A percentile compares a stretch with the other conserved stretches of the same genome.
These are phyloP conservation scores for Atethmia centrago DNA, from an alignment of 2,888 invertebrate genomes.

Conservation along the genomic window DNA sequence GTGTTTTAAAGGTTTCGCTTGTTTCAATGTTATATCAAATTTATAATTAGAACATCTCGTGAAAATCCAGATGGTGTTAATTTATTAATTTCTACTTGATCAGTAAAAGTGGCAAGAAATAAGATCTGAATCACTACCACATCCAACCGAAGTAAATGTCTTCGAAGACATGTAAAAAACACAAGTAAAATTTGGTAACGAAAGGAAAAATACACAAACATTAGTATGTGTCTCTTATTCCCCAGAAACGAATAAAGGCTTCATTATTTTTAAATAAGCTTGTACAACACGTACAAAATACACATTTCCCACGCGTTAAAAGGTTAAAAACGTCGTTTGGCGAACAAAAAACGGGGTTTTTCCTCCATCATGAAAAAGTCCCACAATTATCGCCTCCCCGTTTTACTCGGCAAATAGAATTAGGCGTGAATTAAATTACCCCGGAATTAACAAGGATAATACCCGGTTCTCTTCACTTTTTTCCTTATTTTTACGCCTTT, in stretches of 20 bases:
- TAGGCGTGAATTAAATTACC: constrained; percentile 90
- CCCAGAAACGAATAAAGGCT: constrained; percentile 47
- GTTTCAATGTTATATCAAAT: too few relatives aligned
- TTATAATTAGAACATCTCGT: not conserved
- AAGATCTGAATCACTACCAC: not conserved
- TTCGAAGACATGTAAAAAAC: not conserved
- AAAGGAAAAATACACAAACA: constrained; percentile 24
- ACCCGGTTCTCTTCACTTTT: constrained; percentile 82
- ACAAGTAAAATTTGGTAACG: constrained; percentile 12
- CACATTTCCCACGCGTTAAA: constrained; percentile 79
- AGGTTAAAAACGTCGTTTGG: constrained; percentile 73
- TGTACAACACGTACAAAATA: constrained; percentile 64
- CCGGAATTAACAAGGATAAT: constrained; percentile 90
- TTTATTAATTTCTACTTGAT: not conserved
- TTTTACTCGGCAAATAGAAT: constrained; percentile 89
- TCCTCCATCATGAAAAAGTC: constrained; percentile 83
- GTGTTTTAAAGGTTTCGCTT: constrained; percentile 5
- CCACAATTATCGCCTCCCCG: constrained; percentile 89
- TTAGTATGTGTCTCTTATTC: constrained; percentile 12
- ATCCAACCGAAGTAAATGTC: not conserved
- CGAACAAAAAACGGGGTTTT: constrained; percentile 77
- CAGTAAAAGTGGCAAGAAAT: not conserved
- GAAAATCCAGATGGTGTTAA: not conserved
- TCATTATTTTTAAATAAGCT: constrained; percentile 61
- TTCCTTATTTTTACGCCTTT: constrained; percentile 83